Conservation (phyloP, 2,888 invertebrate species). For the Pedicia rivosa region DNA sequence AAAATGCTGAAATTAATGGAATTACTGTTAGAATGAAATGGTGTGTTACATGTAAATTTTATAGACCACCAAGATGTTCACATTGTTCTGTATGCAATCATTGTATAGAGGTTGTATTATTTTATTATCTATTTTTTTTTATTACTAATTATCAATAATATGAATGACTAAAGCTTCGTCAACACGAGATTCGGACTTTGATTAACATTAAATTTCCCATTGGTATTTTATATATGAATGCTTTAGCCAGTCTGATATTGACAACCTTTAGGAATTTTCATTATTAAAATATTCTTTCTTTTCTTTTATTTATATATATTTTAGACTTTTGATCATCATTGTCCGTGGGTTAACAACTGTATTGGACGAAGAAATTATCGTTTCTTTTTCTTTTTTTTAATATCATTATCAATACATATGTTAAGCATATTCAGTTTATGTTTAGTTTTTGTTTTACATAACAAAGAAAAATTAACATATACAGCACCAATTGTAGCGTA, state of each 20-base stretch:
- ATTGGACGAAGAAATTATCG: slow-evolving; percentile 95
- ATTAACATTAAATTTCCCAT: slow-evolving; percentile 1
- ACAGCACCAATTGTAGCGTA: slow-evolving; percentile 73
- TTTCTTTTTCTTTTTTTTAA: slow-evolving; percentile 97
- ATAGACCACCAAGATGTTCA: slow-evolving; percentile 95
- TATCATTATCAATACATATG: slow-evolving; percentile 95
- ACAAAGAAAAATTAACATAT: slow-evolving; percentile 63
- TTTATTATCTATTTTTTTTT: no score
- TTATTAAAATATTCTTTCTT: no score
- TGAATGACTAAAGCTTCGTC: no score
- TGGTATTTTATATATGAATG: no score
- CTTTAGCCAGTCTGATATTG: no score
- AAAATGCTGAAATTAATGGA: slow-evolving; percentile 95
- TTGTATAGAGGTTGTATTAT: slow-evolving; percentile 71
- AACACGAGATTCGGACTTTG: no score
- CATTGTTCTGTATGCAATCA: slow-evolving; percentile 99
- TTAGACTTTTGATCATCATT: slow-evolving; percentile 99
- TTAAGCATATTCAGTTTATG: slow-evolving; percentile 90
- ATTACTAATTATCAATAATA: no score
- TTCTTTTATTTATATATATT: slow-evolving; percentile 21
- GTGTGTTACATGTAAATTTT: slow-evolving; percentile 99
- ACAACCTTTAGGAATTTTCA: no score
- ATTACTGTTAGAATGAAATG: slow-evolving; percentile 99
- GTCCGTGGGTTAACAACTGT: slow-evolving; percentile 96
- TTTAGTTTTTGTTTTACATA: slow-evolving; percentile 78